Evolutionary conservation across 2,797 vertebrate genomes (phyloP).

Genomic region (Urosaurus nigricauda): DNA sequence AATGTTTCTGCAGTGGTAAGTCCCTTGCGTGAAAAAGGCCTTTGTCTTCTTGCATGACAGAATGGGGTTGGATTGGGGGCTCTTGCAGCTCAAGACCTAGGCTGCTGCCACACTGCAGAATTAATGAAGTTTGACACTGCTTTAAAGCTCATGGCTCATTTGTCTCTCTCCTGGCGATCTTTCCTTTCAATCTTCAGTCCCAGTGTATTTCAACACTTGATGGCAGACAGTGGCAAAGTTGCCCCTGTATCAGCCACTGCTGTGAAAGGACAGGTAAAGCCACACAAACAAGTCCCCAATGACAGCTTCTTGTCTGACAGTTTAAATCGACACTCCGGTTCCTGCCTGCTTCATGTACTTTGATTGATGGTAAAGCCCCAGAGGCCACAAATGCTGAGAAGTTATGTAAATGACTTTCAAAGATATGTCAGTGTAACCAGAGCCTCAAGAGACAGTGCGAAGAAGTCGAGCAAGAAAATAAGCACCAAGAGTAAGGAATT

Average conservation of each 20-base stretch:
- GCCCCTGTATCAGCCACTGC: conserved; percentile 8
- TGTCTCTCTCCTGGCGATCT: not conserved
- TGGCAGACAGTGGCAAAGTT: conserved; percentile 22
- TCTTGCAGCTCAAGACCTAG: too few species aligned
- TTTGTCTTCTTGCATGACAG: too few species aligned
- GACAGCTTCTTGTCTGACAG: conserved; percentile 56
- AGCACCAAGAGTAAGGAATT: conserved; percentile 36
- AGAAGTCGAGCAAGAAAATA: conserved; percentile 49
- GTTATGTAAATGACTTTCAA: conserved; percentile 55
- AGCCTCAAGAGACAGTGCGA: conserved; percentile 41
- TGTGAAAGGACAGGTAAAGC: conserved; percentile 53
- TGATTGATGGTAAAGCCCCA: conserved; percentile 64
- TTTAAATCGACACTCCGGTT: conserved; percentile 67
- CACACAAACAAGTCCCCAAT: conserved; percentile 60
- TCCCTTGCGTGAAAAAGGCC: too few species aligned
- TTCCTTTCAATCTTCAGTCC: accelerated
- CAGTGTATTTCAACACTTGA: not conserved
- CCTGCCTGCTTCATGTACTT: conserved; percentile 61
- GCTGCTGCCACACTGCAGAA: too few species aligned
- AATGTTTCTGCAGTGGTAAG: too few species aligned
- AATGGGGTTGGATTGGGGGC: too few species aligned
- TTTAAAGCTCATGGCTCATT: not conserved
- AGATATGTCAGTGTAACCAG: conserved; percentile 49
- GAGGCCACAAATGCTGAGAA: conserved; percentile 52
- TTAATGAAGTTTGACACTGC: too few species aligned